phyloP scores from a whole-genome alignment of 2,888 invertebrate species.

The Drosophila neutralis region DNA sequence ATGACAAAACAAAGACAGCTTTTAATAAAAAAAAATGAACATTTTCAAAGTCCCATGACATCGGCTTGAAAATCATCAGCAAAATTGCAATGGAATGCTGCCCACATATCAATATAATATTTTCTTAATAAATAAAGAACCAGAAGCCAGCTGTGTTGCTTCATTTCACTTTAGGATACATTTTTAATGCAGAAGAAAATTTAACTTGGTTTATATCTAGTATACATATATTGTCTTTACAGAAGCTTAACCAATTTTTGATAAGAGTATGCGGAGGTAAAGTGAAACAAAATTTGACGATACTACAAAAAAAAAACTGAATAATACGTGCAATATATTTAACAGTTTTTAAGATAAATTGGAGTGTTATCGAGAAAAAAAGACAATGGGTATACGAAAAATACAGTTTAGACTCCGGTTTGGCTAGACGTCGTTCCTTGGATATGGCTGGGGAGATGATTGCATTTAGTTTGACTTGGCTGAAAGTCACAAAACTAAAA shows the following conservation, averaged over 20 bases:
- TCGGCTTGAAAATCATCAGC: no score
- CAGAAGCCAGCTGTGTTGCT: not conserved
- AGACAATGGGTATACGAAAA: not conserved
- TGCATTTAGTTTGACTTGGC: slow-evolving; percentile 64
- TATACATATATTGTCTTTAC: not conserved
- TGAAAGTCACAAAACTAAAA: slow-evolving; percentile 57
- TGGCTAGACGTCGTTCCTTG: slow-evolving; percentile 1
- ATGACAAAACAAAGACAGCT: not conserved
- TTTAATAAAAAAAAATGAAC: not conserved
- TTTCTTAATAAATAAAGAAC: not conserved
- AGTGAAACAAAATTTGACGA: no score
- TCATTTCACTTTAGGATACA: not conserved
- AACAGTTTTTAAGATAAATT: not conserved
- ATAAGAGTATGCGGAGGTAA: not conserved
- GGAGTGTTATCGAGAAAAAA: not conserved
- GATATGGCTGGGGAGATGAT: slow-evolving; percentile 29
- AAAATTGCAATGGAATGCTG: no score
- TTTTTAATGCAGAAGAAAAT: not conserved
- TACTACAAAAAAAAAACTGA: no score
- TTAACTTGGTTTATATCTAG: not conserved
- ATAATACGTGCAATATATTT: not conserved
- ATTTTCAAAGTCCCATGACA: no score
- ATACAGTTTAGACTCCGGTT: not conserved
- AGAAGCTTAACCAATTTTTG: not conserved
- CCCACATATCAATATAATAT: not conserved